A percentile compares a stretch with the other conserved stretches of the same genome.
phyloP scores from a whole-genome alignment of 2,113 vertebrate species.

The Syngnathoides biaculeatus region DNA sequence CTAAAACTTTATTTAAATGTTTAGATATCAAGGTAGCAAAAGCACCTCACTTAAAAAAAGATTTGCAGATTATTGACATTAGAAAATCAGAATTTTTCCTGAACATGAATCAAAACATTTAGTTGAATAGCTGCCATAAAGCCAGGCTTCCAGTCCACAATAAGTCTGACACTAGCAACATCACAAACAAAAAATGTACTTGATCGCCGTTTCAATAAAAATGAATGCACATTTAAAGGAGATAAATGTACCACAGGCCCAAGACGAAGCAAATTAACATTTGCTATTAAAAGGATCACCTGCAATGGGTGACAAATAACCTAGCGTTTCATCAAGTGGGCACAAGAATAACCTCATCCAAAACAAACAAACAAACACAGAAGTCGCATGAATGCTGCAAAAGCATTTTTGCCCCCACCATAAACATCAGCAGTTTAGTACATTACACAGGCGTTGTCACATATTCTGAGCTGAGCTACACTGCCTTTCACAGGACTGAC shows the following conservation, averaged over 20 bases:
- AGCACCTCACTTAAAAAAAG: background rate
- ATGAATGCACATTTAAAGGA: background rate
- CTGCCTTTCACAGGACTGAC: constrained; percentile 20
- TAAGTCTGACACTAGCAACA: background rate
- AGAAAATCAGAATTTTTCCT: background rate
- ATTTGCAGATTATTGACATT: background rate
- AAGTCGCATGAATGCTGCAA: constrained; percentile 7
- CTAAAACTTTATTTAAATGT: background rate
- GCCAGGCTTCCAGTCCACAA: background rate
- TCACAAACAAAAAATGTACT: background rate
- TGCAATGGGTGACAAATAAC: constrained; percentile 30
- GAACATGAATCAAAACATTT: background rate
- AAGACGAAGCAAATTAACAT: constrained; percentile 27
- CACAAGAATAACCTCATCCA: background rate
- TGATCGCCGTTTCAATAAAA: background rate
- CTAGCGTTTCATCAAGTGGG: background rate
- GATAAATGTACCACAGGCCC: constrained; percentile 1
- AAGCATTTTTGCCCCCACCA: constrained; percentile 11
- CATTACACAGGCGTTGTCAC: constrained; percentile 21
- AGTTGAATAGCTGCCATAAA: background rate
- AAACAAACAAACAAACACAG: constrained; percentile 17
- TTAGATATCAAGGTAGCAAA: background rate
- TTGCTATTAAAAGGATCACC: constrained; percentile 23
- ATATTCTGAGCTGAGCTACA: constrained; percentile 25
- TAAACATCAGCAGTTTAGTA: constrained; percentile 12